phyloP scores from a whole-genome alignment of 2,888 invertebrate species.

The Drosophila anomalata region DNA sequence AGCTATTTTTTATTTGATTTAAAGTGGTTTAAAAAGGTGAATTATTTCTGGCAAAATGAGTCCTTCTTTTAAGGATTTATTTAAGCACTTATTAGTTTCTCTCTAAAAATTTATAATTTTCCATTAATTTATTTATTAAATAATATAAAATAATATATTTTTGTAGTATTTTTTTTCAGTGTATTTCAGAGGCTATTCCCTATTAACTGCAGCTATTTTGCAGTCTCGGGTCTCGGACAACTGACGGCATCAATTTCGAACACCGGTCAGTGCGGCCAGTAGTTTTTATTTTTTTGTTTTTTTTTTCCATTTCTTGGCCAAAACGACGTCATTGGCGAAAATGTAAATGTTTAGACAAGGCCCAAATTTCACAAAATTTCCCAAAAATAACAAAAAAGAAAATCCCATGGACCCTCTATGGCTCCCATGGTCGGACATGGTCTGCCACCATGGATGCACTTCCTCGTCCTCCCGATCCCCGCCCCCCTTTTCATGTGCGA shows the following conservation, averaged over 20 bases:
- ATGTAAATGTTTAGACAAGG: constrained; percentile 77
- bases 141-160: background rate
- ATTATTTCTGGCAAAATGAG: too few species aligned
- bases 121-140: background rate
- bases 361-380: constrained; percentile 29
- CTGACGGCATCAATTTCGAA: constrained; percentile 52
- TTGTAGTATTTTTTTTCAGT: background rate
- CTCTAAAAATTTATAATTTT: too few species aligned
- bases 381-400: background rate
- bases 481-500: constrained; percentile 22
- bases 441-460: constrained; percentile 10
- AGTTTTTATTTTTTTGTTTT: background rate
- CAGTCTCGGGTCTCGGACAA: constrained; percentile 51
- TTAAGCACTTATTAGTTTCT: too few species aligned
- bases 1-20: too few species aligned
- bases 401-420: constrained; percentile 13
- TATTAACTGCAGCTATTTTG: constrained; percentile 40
- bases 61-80: too few species aligned
- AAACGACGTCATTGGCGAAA: constrained; percentile 72
- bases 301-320: constrained; percentile 3
- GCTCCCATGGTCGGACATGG: constrained; percentile 27
- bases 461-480: constrained; percentile 7
- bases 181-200: background rate
- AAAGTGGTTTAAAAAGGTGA: too few species aligned
- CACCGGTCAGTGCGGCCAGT: constrained; percentile 40